These are phyloP conservation scores for Synanthedon myopaeformis DNA, from an alignment of 2,888 invertebrate genomes.

Conservation along the genomic window DNA sequence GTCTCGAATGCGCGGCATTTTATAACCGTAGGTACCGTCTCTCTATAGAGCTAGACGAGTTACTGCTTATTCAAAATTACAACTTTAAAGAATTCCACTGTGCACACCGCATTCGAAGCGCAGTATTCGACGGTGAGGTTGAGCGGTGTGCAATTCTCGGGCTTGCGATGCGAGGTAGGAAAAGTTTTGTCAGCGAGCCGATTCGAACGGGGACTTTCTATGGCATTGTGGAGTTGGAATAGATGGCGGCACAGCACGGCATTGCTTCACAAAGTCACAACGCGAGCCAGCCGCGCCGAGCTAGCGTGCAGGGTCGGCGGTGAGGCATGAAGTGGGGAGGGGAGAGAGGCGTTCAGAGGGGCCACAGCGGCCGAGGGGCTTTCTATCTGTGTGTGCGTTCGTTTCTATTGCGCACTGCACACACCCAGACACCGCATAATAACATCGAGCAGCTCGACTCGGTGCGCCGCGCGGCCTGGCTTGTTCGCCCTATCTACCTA, in stretches of 20 bases:
- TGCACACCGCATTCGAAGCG: constrained; percentile 13
- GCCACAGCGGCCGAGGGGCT: constrained; percentile 13
- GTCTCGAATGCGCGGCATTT: constrained; percentile 56
- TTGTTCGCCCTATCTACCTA: constrained; percentile 47
- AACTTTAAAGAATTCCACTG: constrained; percentile 42
- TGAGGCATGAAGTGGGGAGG: constrained; percentile 16
- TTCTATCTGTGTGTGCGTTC: constrained; percentile 19
- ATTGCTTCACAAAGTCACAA: constrained; percentile 57
- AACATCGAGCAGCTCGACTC: constrained; percentile 41
- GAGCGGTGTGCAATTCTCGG: constrained; percentile 41
- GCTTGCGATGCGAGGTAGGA: constrained; percentile 52
- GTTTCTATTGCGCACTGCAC: constrained; percentile 8
- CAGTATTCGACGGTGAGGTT: constrained; percentile 20
- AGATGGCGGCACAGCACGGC: constrained; percentile 50
- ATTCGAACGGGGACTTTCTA: constrained; percentile 65
- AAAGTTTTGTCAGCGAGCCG: constrained; percentile 61
- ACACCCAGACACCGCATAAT: constrained; percentile 34
- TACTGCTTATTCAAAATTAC: constrained; percentile 56
- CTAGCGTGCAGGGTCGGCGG: constrained; percentile 19
- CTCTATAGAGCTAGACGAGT: constrained; percentile 31
- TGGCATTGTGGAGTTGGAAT: constrained; percentile 66
- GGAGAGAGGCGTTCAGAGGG: constrained; percentile 15
- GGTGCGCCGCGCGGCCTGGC: constrained; percentile 14
- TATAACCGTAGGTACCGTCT: constrained; percentile 51
- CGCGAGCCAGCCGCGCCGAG: constrained; percentile 44